These are phyloP conservation scores for Malacoraja senta DNA, from an alignment of 2,797 vertebrate species.

Conservation along the genomic window DNA sequence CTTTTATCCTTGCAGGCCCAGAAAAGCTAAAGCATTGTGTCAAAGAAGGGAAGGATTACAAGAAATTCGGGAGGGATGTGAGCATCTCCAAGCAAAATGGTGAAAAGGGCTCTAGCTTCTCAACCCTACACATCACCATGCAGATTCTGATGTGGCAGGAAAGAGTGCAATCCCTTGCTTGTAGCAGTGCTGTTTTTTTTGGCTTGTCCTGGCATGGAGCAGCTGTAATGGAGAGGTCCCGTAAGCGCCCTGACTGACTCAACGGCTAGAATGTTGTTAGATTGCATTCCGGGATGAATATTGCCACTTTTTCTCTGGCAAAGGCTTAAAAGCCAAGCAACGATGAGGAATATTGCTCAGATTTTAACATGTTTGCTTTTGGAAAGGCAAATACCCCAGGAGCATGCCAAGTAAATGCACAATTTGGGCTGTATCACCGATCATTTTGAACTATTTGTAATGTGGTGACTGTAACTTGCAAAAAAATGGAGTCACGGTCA, in stretches of 20 bases:
- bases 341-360: neutral
- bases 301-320: neutral
- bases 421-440: too few species aligned
- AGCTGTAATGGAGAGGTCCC: neutral
- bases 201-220: neutral
- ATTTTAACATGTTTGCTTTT: neutral
- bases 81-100: neutral
- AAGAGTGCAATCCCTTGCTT: neutral
- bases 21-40: neutral
- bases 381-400: neutral
- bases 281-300: neutral
- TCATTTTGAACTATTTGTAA: neutral
- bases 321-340: neutral
- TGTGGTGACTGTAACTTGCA: neutral
- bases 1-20: neutral
- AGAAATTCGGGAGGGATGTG: neutral
- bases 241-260: neutral
- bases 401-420: neutral
- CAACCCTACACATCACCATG: neutral
- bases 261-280: too few species aligned
- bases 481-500: neutral
- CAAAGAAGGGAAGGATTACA: neutral
- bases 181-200: neutral
- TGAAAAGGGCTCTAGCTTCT: neutral
- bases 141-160: neutral